Base-by-base conservation (phyloP, 2,888 invertebrate genomes). In the Melanostoma scalare region DNA sequence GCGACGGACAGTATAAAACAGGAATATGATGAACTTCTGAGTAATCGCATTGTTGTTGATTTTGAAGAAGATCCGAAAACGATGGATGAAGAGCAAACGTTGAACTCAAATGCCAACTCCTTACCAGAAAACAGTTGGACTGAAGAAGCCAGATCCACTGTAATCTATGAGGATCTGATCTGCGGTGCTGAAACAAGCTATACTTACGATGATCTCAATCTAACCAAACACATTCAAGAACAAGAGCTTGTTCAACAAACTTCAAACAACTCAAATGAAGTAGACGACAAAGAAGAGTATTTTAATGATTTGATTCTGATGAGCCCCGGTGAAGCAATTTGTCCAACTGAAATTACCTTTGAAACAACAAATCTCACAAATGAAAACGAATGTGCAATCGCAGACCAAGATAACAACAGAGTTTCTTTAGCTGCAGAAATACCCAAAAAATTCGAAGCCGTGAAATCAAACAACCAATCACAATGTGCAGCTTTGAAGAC, bases 301-400 rank as follows among this genome's bases (percentile, higher is more conserved):
- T 78, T 82, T 31, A 82, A 82, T 50, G 73, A 82, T 58, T 63
- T 78, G 20, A 82, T 82, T 3, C 36, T 82, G 2, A 78, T 73
- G n/a, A 78, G 82, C 35, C 82, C 82, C 3, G 68, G 36, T 0
- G 52, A 38, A 1, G 44, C 33, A 10, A 63, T 82, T 9, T 78
- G 68, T 69, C 52, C 73, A 6, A 36, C 20, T 5, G 78, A 74
- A 9, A 50, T 63, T 6, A 42, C 67, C 9, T 9, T 52, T 1
- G 46, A 53, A 9, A 10, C 20, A 33, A 9, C 36, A 4, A 52
- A 36, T 8, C 48, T 8, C 4, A 33, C 33, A 10, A 4, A 31
- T 36, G 44, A 1, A 20, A 40, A 42, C 42, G 44, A 44, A 40
- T n/a, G 10, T 42, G 9, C 30, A 31, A 31, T 53, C 3, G 10